These are phyloP conservation scores for Formicarius rufipectus DNA, from an alignment of 2,113 vertebrate species.

Conservation along the genomic window DNA sequence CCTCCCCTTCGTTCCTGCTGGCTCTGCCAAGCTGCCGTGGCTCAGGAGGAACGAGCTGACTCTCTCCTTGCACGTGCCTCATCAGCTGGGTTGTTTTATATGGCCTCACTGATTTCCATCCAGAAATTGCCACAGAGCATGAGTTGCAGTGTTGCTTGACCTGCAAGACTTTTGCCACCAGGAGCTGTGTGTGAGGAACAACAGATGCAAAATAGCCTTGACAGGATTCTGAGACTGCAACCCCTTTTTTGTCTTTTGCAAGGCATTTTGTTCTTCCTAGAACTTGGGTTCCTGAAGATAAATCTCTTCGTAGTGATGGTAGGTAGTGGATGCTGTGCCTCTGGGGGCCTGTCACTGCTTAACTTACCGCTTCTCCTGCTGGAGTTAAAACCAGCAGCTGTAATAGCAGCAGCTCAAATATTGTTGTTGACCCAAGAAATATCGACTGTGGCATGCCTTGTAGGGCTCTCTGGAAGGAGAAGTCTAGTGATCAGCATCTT, in stretches of 20 bases:
- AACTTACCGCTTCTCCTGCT: background rate
- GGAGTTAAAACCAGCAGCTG: background rate
- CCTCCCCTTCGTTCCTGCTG: background rate
- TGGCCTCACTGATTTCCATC: background rate
- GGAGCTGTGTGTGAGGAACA: background rate
- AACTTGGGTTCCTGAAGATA: background rate
- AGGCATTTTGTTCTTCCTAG: fast-evolving
- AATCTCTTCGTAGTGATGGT: background rate
- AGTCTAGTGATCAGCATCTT: background rate
- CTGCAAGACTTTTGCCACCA: background rate
- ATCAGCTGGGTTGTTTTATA: background rate
- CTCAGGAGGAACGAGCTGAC: background rate
- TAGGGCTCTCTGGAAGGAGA: background rate
- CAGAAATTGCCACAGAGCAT: background rate
- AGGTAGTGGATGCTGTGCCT: background rate
- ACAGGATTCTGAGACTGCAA: background rate
- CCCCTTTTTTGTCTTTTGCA: background rate
- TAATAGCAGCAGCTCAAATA: background rate
- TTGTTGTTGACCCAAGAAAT: background rate
- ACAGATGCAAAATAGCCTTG: background rate
- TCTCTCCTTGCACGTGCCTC: background rate
- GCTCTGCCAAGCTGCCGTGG: background rate
- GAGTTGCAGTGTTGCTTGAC: background rate
- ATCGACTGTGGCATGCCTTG: background rate
- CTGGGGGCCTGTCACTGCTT: background rate